phyloP scores from a whole-genome alignment of 2,797 vertebrate species.

The Ciconia nigra region DNA sequence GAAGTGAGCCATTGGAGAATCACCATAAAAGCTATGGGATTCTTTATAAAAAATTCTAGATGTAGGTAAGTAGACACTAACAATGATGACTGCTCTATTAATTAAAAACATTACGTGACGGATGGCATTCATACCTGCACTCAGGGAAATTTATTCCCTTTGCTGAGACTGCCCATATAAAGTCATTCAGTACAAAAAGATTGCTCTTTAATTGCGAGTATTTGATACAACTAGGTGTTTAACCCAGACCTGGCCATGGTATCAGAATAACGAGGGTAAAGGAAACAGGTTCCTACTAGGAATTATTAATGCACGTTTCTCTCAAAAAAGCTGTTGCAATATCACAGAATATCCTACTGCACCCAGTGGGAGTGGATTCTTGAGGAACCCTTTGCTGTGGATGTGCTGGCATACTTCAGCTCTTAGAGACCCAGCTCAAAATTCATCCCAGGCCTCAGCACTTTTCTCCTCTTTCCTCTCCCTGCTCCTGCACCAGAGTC shows the following conservation, averaged over 20 bases:
- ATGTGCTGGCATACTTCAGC: neutral
- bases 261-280: neutral
- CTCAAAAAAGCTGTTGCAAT: neutral
- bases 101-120: neutral
- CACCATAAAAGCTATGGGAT: neutral
- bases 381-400: neutral
- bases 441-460: neutral
- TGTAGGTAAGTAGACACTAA: neutral
- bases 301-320: neutral
- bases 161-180: neutral
- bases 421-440: neutral
- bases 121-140: neutral
- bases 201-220: neutral
- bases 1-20: neutral
- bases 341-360: neutral
- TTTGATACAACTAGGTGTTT: neutral
- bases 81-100: neutral
- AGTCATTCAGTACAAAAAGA: neutral
- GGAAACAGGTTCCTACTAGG: neutral
- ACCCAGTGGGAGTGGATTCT: neutral
- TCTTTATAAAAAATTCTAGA: neutral
- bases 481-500: neutral
- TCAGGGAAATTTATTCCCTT: neutral
- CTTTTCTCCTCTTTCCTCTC: neutral
- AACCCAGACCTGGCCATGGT: neutral